Evolutionary conservation across 2,888 invertebrate genomes (phyloP), one percentile per base, ranked within the genome.

Genomic region (Lampropteryx suffumata): DNA sequence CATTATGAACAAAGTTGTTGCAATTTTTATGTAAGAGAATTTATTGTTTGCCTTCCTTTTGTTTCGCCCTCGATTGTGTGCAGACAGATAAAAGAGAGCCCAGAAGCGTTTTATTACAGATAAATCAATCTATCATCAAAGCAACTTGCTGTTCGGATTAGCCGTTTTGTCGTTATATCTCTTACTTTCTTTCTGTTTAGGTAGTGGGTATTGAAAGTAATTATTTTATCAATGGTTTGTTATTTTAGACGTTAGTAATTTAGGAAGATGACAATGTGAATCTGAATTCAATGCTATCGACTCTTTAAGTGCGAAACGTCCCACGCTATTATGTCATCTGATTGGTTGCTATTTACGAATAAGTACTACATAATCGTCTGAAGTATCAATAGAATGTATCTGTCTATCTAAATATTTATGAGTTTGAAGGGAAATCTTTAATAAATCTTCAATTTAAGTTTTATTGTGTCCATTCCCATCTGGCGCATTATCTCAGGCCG

Each of bases 1-100:
- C 78, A 89, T 86, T 89, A 87, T 87, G 90, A 88, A 86, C 83
- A 83, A 88, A 89, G 87, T 90, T 89, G 84, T 78, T 87, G 87
- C 89, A 89, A 89, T 89, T 88, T 89, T 90, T 89, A 88, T 87
- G 85, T 83, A 69, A 82, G 82, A 71, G 87, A 84, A 84, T 88
- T 87, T 89, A 89, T 88, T 86, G 86, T 85, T 86, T 72, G 79
- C 72, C 68, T 76, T 80, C 71, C 78, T 78, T 65, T 84, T 83
- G 79, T 84, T 85, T 86, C 74, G 65, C 80, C 77, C 79, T 71
- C 74, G 63, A 76, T 83, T 85, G 84, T 85, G 83, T 71, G 73
- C 62, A 65, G 79, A 77, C 71, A 86, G 88, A 88, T 89, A 89
- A 87, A 84, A 74, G 78, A 71, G 65, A 78, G 68, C 65, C 72